These are phyloP conservation scores for Lithophane semibrunnea DNA, from an alignment of 2,888 invertebrate species.

Conservation along the genomic window DNA sequence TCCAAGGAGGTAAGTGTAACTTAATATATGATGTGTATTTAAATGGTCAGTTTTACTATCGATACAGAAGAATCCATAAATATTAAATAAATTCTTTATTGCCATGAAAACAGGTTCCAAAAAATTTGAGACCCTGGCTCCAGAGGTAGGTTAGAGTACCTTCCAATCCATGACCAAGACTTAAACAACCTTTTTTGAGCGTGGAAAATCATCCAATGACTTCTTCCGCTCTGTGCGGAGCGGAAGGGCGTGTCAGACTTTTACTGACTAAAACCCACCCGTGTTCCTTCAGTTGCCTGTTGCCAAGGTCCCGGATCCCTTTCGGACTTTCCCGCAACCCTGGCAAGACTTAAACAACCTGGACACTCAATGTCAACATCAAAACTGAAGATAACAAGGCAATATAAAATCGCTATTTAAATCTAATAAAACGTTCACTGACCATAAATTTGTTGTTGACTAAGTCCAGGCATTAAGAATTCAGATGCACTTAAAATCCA, in stretches of 20 bases:
- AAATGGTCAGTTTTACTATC: background rate
- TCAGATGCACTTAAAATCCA: slow-evolving; percentile 68
- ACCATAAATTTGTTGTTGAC: slow-evolving; percentile 58
- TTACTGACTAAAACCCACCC: too few species aligned
- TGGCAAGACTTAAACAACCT: background rate
- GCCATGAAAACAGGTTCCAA: too few species aligned
- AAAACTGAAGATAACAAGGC: background rate
- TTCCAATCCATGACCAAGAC: background rate
- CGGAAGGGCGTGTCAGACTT: too few species aligned
- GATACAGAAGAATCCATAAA: background rate
- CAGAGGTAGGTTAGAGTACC: too few species aligned
- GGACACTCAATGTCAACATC: background rate
- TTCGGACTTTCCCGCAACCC: too few species aligned
- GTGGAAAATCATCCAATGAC: too few species aligned
- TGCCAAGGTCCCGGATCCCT: too few species aligned
- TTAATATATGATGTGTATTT: background rate
- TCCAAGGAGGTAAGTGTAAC: background rate
- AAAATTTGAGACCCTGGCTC: too few species aligned
- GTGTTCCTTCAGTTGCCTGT: too few species aligned
- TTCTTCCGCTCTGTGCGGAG: too few species aligned
- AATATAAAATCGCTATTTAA: slow-evolving; percentile 31
- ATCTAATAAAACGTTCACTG: slow-evolving; percentile 55
- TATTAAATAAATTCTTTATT: too few species aligned
- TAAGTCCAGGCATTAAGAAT: slow-evolving; percentile 63
- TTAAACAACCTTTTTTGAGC: too few species aligned